Evolutionary conservation across 2,888 invertebrate genomes (phyloP).

Genomic region (Chalcis sispes): DNA sequence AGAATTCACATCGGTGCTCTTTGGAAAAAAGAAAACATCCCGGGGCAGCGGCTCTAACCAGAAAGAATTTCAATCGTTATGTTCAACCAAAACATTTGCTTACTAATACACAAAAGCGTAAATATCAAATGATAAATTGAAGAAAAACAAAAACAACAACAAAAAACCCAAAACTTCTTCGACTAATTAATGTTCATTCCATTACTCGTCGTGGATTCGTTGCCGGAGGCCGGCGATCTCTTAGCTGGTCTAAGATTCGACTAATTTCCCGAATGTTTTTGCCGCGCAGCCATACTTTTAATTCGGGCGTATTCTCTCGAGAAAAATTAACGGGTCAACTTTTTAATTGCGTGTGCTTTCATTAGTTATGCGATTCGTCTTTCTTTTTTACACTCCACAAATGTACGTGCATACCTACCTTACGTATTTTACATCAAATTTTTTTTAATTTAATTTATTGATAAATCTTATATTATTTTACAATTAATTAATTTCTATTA

Average conservation of each 20-base stretch:
- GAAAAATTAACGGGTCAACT: conserved; percentile 67
- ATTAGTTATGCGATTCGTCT: conserved; percentile 66
- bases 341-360: conserved; percentile 70
- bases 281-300: conserved; percentile 55
- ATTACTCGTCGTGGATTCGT: conserved; percentile 19
- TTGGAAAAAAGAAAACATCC: not conserved
- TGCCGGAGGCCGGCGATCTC: conserved; percentile 3
- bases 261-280: conserved; percentile 56
- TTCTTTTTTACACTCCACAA: conserved; percentile 49
- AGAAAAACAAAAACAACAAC: not conserved
- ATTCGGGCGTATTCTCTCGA: conserved; percentile 63
- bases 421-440: too few relatives aligned
- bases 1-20: too few relatives aligned
- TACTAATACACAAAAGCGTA: too few relatives aligned
- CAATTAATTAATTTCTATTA: too few relatives aligned
- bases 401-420: too few relatives aligned
- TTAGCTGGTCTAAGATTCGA: conserved; percentile 13
- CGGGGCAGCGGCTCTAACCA: conserved; percentile 5
- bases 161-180: not conserved
- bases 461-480: too few relatives aligned
- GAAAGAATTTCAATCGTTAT: not conserved
- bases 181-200: conserved; percentile 26
- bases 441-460: too few relatives aligned
- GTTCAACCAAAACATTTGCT: too few relatives aligned
- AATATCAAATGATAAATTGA: not conserved